phyloP scores from a whole-genome alignment of 2,113 vertebrate species.

The Myrmecobius fasciatus region DNA sequence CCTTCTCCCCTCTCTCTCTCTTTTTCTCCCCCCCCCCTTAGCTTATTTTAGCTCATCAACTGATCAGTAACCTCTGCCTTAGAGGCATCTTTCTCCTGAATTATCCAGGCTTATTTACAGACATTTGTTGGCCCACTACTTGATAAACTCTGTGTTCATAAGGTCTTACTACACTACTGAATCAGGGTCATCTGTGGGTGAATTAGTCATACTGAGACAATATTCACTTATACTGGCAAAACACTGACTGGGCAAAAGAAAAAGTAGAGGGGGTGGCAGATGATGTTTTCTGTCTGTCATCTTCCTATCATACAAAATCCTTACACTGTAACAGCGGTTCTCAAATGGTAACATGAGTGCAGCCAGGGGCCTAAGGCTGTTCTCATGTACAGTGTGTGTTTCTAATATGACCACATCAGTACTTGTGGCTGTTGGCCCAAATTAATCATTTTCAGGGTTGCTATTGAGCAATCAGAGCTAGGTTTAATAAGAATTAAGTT shows the following conservation, averaged over 20 bases:
- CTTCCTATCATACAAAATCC: not conserved
- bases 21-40: no score
- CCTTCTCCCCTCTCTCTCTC: no score
- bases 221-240: slow-evolving; percentile 11
- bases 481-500: not conserved
- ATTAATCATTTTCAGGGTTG: not conserved
- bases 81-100: not conserved
- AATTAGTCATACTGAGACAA: not conserved
- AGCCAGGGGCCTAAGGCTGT: not conserved
- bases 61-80: not conserved
- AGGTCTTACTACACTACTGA: not conserved
- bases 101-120: not conserved
- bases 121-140: not conserved
- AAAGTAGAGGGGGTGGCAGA: not conserved
- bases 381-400: not conserved
- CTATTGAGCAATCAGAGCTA: not conserved
- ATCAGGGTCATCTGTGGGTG: not conserved
- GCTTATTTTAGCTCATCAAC: not conserved
- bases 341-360: not conserved
- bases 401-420: not conserved
- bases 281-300: not conserved
- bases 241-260: not conserved
- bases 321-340: not conserved
- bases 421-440: not conserved
- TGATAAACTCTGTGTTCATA: not conserved